Percentiles rank a stretch among this genome's conserved stretches.
These are phyloP conservation scores for Solenopsis invicta DNA, from an alignment of 1,140 invertebrate species.

Conservation along the genomic window DNA sequence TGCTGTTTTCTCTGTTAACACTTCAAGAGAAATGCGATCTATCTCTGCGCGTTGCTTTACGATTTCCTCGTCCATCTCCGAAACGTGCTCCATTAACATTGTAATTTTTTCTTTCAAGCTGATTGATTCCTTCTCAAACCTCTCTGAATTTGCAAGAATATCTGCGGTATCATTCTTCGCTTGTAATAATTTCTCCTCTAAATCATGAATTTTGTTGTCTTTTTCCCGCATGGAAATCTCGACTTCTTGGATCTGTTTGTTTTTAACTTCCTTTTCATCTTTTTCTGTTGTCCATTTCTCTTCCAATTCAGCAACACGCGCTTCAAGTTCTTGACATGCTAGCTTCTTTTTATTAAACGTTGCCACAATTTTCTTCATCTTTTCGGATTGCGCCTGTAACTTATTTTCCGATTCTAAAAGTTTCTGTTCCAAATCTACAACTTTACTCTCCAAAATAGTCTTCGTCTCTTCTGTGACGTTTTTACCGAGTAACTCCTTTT, in stretches of 20 bases:
- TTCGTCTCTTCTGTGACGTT: constrained; percentile 77
- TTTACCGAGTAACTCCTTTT: constrained; percentile 66
- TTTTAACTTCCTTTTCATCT: constrained; percentile 81
- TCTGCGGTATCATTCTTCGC: constrained; percentile 63
- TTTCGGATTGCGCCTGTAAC: constrained; percentile 87
- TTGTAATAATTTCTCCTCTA: constrained; percentile 73
- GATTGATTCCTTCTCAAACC: constrained; percentile 65
- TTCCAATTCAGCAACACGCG: constrained; percentile 79
- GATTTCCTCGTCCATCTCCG: constrained; percentile 73
- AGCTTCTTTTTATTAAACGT: constrained; percentile 91
- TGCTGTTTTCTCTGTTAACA: constrained; percentile 80
- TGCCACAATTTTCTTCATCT: constrained; percentile 92
- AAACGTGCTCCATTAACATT: constrained; percentile 63
- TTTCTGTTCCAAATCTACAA: constrained; percentile 79
- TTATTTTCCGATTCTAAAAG: constrained; percentile 76
- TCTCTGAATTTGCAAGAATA: constrained; percentile 59
- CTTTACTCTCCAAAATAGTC: constrained; percentile 70
- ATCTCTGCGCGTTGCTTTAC: constrained; percentile 33
- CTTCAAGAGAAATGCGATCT: constrained; percentile 74
- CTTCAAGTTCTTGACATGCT: constrained; percentile 89
- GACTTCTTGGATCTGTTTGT: constrained; percentile 78
- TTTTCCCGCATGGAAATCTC: constrained; percentile 73
- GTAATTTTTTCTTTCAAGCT: constrained; percentile 69
- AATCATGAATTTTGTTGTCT: constrained; percentile 77
- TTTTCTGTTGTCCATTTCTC: constrained; percentile 80